Percentiles rank a stretch among this genome's conserved stretches.
These are phyloP conservation scores for Daphoenositta chrysoptera DNA, from an alignment of 2,113 vertebrate genomes.

Conservation along the genomic window DNA sequence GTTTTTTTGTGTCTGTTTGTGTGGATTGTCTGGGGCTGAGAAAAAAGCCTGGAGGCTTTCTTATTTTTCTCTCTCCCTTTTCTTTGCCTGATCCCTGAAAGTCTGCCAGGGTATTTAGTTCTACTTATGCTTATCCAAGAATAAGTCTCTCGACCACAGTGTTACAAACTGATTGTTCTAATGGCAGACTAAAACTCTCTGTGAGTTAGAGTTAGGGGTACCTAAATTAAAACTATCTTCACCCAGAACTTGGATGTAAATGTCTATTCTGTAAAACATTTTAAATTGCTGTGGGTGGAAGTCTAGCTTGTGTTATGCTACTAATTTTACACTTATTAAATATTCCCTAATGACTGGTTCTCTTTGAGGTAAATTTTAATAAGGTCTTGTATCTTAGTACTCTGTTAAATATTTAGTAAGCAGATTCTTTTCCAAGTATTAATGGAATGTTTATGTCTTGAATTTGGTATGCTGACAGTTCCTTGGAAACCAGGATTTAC, in stretches of 20 bases:
- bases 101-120: not conserved
- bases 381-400: not conserved
- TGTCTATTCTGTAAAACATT: not conserved
- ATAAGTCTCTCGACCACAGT: not conserved
- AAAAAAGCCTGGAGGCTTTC: not conserved
- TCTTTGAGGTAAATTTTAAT: not conserved
- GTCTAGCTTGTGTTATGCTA: not conserved
- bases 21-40: not conserved
- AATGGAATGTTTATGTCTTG: not conserved
- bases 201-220: not conserved
- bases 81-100: not conserved
- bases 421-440: not conserved
- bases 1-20: not conserved
- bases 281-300: not conserved
- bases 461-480: not conserved
- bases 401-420: not conserved
- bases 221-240: not conserved
- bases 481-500: not conserved
- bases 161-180: not conserved
- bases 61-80: not conserved
- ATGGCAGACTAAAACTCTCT: not conserved
- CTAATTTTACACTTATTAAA: not conserved
- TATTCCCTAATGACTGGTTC: not conserved
- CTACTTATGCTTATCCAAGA: not conserved
- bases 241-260: not conserved